phyloP scores from a whole-genome alignment of 1,140 invertebrate genomes.

The Drosophila pallidifrons region DNA sequence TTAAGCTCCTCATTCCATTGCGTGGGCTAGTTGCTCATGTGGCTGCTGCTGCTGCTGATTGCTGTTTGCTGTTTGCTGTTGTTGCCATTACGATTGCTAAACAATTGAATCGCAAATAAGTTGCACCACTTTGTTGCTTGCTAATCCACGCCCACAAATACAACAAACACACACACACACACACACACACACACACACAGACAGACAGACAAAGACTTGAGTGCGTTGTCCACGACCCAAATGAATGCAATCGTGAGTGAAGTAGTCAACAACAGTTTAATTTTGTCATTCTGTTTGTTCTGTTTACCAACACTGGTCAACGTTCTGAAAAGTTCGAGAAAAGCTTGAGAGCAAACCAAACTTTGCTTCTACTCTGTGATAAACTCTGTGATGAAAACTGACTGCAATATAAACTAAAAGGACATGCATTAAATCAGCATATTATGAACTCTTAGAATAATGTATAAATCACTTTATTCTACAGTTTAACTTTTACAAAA shows the following conservation, averaged over 20 bases:
- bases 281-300: neutral
- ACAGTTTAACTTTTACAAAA: no score
- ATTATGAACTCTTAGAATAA: no score
- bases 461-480: no score
- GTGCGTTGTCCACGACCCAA: constrained; percentile 11
- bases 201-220: constrained; percentile 1
- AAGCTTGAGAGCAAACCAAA: neutral
- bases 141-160: constrained; percentile 1
- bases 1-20: constrained; percentile 17
- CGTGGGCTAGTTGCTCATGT: constrained; percentile 22
- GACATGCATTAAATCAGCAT: no score
- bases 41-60: constrained; percentile 33
- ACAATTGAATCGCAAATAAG: constrained; percentile 57
- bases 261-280: neutral
- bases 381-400: no score
- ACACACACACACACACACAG: neutral
- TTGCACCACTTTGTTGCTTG: constrained; percentile 35
- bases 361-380: neutral
- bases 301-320: no score
- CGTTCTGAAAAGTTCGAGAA: neutral
- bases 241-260: constrained; percentile 11
- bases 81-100: constrained; percentile 33
- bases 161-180: constrained; percentile 1
- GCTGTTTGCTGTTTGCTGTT: constrained; percentile 39
- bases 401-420: no score